phyloP scores from a whole-genome alignment of 1,140 invertebrate species.

The Agrilus planipennis region DNA sequence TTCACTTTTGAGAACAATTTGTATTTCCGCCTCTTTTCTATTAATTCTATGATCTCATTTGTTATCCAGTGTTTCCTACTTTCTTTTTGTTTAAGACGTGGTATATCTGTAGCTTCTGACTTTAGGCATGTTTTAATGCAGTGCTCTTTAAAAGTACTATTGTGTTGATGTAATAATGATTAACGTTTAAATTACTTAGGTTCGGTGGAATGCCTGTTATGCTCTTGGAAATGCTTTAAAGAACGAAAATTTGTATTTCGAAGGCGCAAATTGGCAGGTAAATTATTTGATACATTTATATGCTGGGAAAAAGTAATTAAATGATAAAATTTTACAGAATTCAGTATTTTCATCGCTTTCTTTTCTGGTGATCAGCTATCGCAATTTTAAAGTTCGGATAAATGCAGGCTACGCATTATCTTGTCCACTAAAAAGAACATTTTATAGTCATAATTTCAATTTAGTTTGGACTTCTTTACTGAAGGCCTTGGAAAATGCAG shows the following conservation, averaged over 20 bases:
- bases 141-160: no score
- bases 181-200: slow-evolving; percentile 33
- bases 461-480: slow-evolving; percentile 56
- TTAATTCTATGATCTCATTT: no score
- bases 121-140: no score
- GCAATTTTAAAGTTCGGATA: slow-evolving; percentile 61
- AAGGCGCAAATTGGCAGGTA: slow-evolving; percentile 16
- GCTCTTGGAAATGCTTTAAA: slow-evolving; percentile 66
- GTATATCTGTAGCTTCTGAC: no score
- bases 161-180: no score
- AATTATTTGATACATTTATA: neutral
- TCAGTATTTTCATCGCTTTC: slow-evolving; percentile 38
- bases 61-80: no score
- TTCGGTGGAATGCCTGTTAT: slow-evolving; percentile 85
- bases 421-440: slow-evolving; percentile 39
- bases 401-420: slow-evolving; percentile 67
- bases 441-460: slow-evolving; percentile 49
- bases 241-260: slow-evolving; percentile 46
- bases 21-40: no score
- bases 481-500: slow-evolving; percentile 56
- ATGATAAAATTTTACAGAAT: slow-evolving; percentile 8
- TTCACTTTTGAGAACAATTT: no score
- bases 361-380: slow-evolving; percentile 39
- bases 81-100: no score
- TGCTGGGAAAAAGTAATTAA: neutral